phyloP scores from a whole-genome alignment of 2,113 vertebrate species.

The Tenebrosternarchus preto region DNA sequence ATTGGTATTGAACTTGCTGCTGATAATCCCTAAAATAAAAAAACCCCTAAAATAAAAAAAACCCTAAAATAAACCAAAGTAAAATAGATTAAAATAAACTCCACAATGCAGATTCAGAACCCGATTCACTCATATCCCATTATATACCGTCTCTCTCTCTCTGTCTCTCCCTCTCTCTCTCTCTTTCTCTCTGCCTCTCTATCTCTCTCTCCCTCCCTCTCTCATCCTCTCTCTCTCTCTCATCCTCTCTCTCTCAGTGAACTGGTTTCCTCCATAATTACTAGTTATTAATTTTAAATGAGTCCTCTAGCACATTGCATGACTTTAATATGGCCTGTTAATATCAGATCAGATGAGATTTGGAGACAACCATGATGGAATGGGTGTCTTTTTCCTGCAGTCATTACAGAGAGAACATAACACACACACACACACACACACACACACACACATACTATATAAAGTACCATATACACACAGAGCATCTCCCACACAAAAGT shows the following conservation, averaged over 20 bases:
- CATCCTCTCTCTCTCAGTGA: slow-evolving; percentile 58
- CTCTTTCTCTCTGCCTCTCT: slow-evolving; percentile 31
- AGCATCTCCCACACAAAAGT: too few species aligned
- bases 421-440: neutral
- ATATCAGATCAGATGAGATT: slow-evolving; percentile 76
- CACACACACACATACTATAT: neutral
- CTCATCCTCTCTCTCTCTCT: slow-evolving; percentile 60
- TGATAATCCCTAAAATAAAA: too few species aligned
- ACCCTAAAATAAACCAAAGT: too few species aligned
- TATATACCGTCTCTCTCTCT: slow-evolving; percentile 22
- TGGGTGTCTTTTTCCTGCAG: slow-evolving; percentile 68
- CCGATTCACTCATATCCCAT: slow-evolving; percentile 19
- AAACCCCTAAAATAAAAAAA: too few species aligned
- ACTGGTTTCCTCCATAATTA: slow-evolving; percentile 73
- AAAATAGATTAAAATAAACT: neutral
- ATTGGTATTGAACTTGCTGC: too few species aligned
- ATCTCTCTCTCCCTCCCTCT: slow-evolving; percentile 63
- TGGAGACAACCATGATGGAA: slow-evolving; percentile 69
- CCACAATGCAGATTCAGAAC: neutral
- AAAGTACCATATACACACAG: neutral
- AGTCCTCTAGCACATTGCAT: slow-evolving; percentile 75
- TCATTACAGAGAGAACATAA: slow-evolving; percentile 19
- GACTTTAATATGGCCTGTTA: slow-evolving; percentile 79
- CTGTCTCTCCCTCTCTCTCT: too few species aligned
- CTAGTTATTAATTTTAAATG: slow-evolving; percentile 82